Evolutionary conservation across 2,113 vertebrate genomes (phyloP).

Genomic region (Argyrosomus japonicus): DNA sequence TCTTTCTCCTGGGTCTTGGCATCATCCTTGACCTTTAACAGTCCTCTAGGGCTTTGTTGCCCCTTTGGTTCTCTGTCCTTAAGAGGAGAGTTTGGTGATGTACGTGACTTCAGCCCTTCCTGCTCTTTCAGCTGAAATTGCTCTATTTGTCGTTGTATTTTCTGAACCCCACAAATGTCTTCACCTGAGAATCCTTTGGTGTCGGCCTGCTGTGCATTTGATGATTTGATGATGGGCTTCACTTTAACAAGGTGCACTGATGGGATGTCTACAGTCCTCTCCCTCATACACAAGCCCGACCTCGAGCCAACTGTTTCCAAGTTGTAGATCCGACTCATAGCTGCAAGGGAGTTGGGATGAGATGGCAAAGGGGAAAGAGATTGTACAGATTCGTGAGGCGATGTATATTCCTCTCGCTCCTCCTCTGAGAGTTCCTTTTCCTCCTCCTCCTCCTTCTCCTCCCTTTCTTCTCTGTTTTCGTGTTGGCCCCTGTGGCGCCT

Average conservation of each 20-base stretch:
- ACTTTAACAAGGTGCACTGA: constrained; percentile 75
- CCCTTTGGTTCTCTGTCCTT: constrained; percentile 51
- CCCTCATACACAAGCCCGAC: constrained; percentile 73
- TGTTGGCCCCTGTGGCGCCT: constrained; percentile 27
- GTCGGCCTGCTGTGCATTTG: constrained; percentile 57
- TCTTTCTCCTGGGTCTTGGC: constrained; percentile 40
- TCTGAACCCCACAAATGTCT: constrained; percentile 59
- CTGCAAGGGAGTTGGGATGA: constrained; percentile 65
- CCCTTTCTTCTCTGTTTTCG: constrained; percentile 44
- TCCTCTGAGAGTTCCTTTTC: constrained; percentile 55
- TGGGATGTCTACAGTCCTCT: constrained; percentile 68
- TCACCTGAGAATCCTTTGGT: constrained; percentile 43
- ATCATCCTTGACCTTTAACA: constrained; percentile 41
- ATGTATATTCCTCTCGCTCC: constrained; percentile 50
- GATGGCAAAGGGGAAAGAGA: constrained; percentile 65
- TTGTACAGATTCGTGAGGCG: constrained; percentile 52
- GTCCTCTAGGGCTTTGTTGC: constrained; percentile 54
- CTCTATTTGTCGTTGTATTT: constrained; percentile 74
- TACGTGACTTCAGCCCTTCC: constrained; percentile 62
- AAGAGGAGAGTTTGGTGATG: constrained; percentile 2
- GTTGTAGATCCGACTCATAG: constrained; percentile 86
- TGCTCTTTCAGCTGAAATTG: constrained; percentile 79
- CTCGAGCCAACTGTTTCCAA: constrained; percentile 78
- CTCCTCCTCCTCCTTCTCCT: constrained; percentile 55
- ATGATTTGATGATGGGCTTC: constrained; percentile 57